Percentiles rank a stretch among this genome's conserved stretches.
These are phyloP conservation scores for Pachypsylla venusta DNA, from an alignment of 1,140 invertebrate species.

Conservation along the genomic window DNA sequence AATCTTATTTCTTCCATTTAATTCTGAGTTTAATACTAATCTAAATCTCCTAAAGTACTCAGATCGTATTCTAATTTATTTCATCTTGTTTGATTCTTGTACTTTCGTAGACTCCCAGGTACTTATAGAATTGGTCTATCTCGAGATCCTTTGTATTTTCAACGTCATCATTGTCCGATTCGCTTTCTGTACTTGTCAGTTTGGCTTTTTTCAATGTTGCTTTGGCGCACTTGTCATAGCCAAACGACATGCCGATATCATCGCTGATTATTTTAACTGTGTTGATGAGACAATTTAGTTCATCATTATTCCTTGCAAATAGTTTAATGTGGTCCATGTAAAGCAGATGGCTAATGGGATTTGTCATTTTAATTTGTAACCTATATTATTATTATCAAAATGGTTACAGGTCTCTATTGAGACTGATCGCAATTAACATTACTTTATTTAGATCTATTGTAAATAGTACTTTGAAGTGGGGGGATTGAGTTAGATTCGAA, in stretches of 20 bases:
- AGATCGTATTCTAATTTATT: neutral
- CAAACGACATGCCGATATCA: neutral
- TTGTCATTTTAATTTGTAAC: neutral
- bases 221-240: conserved; percentile 9
- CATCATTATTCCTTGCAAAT: neutral
- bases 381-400: too few species aligned
- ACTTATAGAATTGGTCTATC: neutral
- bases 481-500: too few species aligned
- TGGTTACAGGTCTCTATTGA: too few species aligned
- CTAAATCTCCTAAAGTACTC: conserved; percentile 3
- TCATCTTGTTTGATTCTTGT: neutral
- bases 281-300: neutral
- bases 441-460: too few species aligned
- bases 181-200: neutral
- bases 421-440: too few species aligned
- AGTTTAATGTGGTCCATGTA: conserved; percentile 9
- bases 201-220: conserved; percentile 3
- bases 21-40: neutral
- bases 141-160: neutral
- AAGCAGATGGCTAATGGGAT: neutral
- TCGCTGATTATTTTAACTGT: neutral
- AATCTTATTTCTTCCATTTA: neutral
- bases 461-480: too few species aligned
- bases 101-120: neutral
- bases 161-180: neutral